phyloP scores from a whole-genome alignment of 2,113 vertebrate species.

The Oophaga pumilio region DNA sequence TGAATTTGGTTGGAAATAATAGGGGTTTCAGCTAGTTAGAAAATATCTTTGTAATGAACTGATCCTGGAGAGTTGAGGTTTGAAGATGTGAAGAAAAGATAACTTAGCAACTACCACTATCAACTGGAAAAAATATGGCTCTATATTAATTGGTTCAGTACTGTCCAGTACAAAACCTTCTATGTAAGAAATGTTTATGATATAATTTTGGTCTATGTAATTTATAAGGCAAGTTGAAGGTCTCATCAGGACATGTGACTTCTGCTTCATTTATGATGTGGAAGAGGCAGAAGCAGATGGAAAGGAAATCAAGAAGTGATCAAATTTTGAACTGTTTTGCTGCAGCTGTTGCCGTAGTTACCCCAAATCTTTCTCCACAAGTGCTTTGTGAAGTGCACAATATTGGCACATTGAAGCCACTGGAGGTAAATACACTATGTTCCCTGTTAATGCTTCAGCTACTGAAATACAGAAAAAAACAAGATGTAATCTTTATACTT shows the following conservation, averaged over 20 bases:
- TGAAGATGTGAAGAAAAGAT: too few relatives aligned
- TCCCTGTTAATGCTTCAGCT: background rate
- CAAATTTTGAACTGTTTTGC: constrained; percentile 31
- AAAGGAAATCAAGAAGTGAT: constrained; percentile 8
- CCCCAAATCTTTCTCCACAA: constrained; percentile 11
- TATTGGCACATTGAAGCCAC: background rate
- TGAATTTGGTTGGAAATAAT: too few relatives aligned
- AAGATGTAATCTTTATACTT: background rate
- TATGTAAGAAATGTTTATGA: background rate
- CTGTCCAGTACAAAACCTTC: background rate
- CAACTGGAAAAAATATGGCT: too few relatives aligned
- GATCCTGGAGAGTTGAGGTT: too few relatives aligned
- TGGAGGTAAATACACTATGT: constrained; percentile 2
- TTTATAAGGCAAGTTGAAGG: background rate
- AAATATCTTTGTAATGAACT: too few relatives aligned
- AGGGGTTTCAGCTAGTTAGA: too few relatives aligned
- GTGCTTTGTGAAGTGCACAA: background rate
- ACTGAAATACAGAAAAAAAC: background rate
- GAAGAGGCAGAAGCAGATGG: background rate
- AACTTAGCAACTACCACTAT: too few relatives aligned
- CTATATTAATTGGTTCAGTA: background rate
- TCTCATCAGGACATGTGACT: background rate
- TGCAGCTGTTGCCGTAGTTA: constrained; percentile 47
- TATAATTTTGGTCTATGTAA: background rate
- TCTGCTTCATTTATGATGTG: background rate